Evolutionary conservation across 2,888 invertebrate genomes (phyloP).

Genomic region (Xylota sylvarum): DNA sequence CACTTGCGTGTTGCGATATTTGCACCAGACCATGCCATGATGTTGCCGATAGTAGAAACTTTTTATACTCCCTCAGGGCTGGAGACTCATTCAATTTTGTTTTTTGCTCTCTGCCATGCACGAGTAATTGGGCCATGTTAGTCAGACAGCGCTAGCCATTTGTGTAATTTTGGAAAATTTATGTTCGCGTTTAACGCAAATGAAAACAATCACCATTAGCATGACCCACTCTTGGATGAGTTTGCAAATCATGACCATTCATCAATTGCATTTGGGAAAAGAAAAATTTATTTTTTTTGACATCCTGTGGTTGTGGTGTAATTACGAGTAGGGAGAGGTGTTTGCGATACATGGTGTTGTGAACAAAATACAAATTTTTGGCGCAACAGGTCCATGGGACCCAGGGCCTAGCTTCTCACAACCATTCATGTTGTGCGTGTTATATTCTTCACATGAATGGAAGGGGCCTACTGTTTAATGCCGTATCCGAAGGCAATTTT

Average conservation of each 20-base stretch:
- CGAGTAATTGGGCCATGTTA: conserved; percentile 62
- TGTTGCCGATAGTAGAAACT: conserved; percentile 30
- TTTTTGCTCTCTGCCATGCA: conserved; percentile 48
- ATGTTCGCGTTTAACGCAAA: conserved; percentile 27
- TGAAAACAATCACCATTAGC: neutral
- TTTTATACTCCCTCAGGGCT: conserved; percentile 10
- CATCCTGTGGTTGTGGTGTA: neutral
- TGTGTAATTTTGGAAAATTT: conserved; percentile 57
- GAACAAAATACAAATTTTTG: too few species aligned
- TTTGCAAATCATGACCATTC: neutral
- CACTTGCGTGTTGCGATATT: conserved; percentile 48
- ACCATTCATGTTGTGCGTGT: too few species aligned
- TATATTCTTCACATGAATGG: too few species aligned
- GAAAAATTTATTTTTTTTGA: neutral
- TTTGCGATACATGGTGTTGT: too few species aligned
- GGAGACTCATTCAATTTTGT: conserved; percentile 28
- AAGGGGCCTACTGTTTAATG: too few species aligned
- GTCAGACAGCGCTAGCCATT: conserved; percentile 42
- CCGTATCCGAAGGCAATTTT: too few species aligned
- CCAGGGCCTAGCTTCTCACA: too few species aligned
- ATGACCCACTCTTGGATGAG: conserved; percentile 3
- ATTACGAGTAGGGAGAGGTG: too few species aligned
- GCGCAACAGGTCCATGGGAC: too few species aligned
- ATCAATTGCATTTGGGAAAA: neutral
- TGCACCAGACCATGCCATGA: conserved; percentile 65